Evolutionary conservation across 2,113 vertebrate species (phyloP).

Genomic region (Chionomys nivalis): DNA sequence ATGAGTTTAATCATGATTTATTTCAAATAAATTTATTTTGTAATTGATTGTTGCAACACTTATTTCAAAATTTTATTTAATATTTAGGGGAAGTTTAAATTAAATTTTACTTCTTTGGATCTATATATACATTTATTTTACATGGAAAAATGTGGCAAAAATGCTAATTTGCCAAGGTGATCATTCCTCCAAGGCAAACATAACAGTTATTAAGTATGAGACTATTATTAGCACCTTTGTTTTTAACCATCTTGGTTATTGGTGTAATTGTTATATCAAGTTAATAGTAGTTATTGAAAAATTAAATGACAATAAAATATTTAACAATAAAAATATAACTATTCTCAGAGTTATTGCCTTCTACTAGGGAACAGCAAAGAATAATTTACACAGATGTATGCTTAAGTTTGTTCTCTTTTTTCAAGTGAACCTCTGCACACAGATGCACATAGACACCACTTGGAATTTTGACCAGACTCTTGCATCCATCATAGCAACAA

Average conservation of each 20-base stretch:
- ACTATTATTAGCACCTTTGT: constrained; percentile 16
- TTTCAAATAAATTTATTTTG: constrained; percentile 13
- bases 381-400: neutral
- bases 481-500: neutral
- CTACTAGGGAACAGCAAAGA: neutral
- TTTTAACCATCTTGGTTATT: constrained; percentile 35
- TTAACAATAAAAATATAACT: constrained; percentile 46
- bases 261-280: constrained; percentile 41
- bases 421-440: neutral
- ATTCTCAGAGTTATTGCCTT: neutral
- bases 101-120: constrained; percentile 6
- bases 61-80: constrained; percentile 58
- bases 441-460: neutral
- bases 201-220: constrained; percentile 21
- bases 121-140: neutral
- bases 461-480: neutral
- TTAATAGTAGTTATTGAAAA: neutral
- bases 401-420: constrained; percentile 19
- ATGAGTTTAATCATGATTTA: constrained; percentile 32
- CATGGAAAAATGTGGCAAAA: constrained; percentile 51
- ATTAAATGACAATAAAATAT: neutral
- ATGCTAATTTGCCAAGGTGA: constrained; percentile 46
- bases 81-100: constrained; percentile 36
- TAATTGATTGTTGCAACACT: constrained; percentile 12
- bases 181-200: constrained; percentile 46